Evolutionary conservation across 2,888 invertebrate species (phyloP).

Genomic region (Merodon equestris): DNA sequence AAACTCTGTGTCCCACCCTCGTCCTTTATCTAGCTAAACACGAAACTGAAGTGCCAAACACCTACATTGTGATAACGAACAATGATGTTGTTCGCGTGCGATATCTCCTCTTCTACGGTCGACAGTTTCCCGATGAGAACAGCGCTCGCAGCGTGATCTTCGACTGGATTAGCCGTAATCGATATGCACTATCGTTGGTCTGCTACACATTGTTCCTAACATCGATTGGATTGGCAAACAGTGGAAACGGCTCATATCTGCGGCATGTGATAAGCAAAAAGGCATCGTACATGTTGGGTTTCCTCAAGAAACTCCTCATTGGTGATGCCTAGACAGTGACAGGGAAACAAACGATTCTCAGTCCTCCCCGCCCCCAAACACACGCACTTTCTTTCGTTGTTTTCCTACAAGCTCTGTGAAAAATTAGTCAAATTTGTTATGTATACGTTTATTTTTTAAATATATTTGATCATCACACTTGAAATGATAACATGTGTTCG

Average conservation of each 20-base stretch:
- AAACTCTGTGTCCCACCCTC: no score
- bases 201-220: slow-evolving; percentile 83
- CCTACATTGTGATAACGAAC: slow-evolving; percentile 88
- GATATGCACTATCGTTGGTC: slow-evolving; percentile 82
- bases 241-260: slow-evolving; percentile 77
- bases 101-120: slow-evolving; percentile 86
- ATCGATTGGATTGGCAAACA: slow-evolving; percentile 83
- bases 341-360: background rate
- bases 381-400: background rate
- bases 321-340: slow-evolving; percentile 41
- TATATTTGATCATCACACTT: slow-evolving; percentile 13
- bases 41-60: slow-evolving; percentile 80
- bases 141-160: slow-evolving; percentile 45
- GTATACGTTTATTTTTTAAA: slow-evolving; percentile 56
- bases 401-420: slow-evolving; percentile 28
- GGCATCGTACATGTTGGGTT: slow-evolving; percentile 39
- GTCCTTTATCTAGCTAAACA: no score
- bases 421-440: slow-evolving; percentile 53
- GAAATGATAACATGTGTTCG: no score
- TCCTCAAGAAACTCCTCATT: slow-evolving; percentile 46
- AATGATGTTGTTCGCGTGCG: slow-evolving; percentile 87
- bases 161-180: slow-evolving; percentile 83
- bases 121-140: slow-evolving; percentile 69
- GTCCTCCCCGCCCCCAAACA: no score
- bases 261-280: slow-evolving; percentile 56